Base-by-base conservation (phyloP, 2,797 vertebrate genomes). In the Cercopithecus neglectus region DNA sequence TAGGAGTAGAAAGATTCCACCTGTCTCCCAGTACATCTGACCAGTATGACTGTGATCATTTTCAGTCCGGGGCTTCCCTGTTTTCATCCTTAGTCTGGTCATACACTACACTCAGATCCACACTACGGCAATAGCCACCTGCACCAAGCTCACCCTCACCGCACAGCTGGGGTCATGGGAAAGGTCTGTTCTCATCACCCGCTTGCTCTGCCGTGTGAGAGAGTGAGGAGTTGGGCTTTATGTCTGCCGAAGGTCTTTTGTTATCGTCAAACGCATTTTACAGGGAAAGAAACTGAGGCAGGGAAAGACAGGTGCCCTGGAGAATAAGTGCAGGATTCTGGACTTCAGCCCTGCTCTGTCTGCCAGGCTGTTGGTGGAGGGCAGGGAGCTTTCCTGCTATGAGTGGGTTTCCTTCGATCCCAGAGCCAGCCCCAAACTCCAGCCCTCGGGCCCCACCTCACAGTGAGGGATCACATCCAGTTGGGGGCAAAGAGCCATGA, bases 241-340 rank as follows among this genome's bases (percentile, higher is more conserved):
- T 16, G 59, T 67, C 41, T 70, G 28, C 8, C 1, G 26, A 67
- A 91, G 41, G 24, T 14, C 21, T 50, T 91, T 59, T 53, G 41
- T 89, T 92, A 57, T 28, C 53, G 28, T 44, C 33, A 72, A 24
- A 93, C 30, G 46, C 91, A 83, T 41, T 82, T 64, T 67, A 59
- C 9, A 88, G 36, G 33, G 67, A 72, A 91, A 94, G 48, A 84
- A 74, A 72, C 16, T 30, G 59, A 80, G 84, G 61, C 50, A 79
- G 59, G 57, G 30, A 75, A 82, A 96, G 39, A 81, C 17, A 2
- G 16, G 41, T 36, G 16, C 74, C 21, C 64, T 67, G 46, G 57
- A 1, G 4, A 72, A 6, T 14, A 3, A 55, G 11, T 61, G 78
- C 48, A 48, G 30, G 61, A 70, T 48, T 78, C 88, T 17, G 81